Base-by-base conservation (phyloP, 2,113 vertebrate genomes). In the Calyptommatus sinebrachiatus region DNA sequence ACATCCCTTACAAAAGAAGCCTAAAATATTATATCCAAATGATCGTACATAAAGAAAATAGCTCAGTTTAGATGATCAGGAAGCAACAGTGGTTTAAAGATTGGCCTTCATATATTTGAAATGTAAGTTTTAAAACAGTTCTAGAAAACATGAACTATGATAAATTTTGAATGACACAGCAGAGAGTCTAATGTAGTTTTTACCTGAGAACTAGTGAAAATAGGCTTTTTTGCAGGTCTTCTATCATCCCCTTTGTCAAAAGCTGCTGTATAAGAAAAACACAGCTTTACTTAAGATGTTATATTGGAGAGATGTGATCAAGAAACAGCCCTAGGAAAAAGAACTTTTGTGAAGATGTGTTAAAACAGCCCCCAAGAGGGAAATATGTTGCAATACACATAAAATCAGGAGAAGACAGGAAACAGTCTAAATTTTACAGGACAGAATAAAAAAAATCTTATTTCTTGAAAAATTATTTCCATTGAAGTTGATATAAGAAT, bases 191-290 rank as follows among this genome's bases (percentile, higher is more conserved):
- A 31, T 35, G 29, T 65, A 65, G 63, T 61, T 88, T 41, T 95
- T 96, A 99, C 97, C 97, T 98, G 96, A 84, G 97, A 98, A 91
- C 97, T 98, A 83, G 92, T 96, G 91, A 99, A 97, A 77, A 97
- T 85, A 73, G 96, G 97, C 88, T 97, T 99, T 95, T 97, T 97
- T 83, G 94, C 92, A 88, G 97, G 97, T 92, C 94, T 96, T 93
- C 96, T 94, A 89, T 95, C 95, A 95, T 98, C 97, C 79, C 97
- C 97, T 89, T 95, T 98, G 94, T 99, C 97, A 95, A 98, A 95
- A 86, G 97, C 97, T 92, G 96, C 97, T 99, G 92, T 66, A 86
- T 85, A 85, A 91, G 74, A 78, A 91, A 88, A 88, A 1, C 75
- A 89, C 79, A 88, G 60, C 77, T 31, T 87, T 89, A 87, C 84